Conservation (phyloP, 1,140 invertebrate genomes). For the Drosophila kohkoa region DNA sequence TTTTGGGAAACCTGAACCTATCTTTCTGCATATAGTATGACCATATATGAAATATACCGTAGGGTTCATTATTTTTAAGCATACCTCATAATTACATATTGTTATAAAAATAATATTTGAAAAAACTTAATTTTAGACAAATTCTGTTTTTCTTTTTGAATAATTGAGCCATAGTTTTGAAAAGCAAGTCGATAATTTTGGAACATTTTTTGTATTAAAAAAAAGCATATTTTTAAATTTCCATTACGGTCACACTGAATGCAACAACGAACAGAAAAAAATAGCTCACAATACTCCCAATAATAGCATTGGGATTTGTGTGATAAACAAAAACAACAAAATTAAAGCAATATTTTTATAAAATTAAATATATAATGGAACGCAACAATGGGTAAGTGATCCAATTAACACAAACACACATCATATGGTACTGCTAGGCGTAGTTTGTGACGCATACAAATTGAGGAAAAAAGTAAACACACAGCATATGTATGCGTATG, state of each 20-base stretch:
- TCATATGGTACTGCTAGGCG: conserved; percentile 2
- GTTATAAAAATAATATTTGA: no score
- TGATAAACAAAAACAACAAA: conserved; percentile 60
- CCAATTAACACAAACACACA: conserved; percentile 7
- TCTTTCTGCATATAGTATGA: no score
- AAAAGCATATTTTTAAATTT: background rate
- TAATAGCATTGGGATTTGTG: conserved; percentile 62
- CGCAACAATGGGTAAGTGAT: conserved; percentile 74
- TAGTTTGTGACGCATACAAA: conserved; percentile 47
- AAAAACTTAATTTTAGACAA: no score
- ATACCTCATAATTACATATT: no score
- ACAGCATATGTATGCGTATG: conserved; percentile 9
- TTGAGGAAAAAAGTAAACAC: conserved; percentile 48
- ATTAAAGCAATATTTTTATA: conserved; percentile 42
- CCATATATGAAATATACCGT: no score
- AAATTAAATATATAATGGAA: conserved; percentile 62
- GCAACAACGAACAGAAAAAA: conserved; percentile 54
- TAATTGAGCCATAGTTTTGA: no score
- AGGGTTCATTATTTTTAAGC: no score
- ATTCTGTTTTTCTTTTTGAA: no score
- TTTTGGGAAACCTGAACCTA: no score
- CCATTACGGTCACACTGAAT: conserved; percentile 15
- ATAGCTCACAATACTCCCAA: conserved; percentile 54
- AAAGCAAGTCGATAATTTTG: background rate
- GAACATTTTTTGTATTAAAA: background rate